A percentile compares a stretch with the other conserved stretches of the same genome.
Conservation (phyloP, 1,140 invertebrate genomes). For the Psilanteris sp. region DNA sequence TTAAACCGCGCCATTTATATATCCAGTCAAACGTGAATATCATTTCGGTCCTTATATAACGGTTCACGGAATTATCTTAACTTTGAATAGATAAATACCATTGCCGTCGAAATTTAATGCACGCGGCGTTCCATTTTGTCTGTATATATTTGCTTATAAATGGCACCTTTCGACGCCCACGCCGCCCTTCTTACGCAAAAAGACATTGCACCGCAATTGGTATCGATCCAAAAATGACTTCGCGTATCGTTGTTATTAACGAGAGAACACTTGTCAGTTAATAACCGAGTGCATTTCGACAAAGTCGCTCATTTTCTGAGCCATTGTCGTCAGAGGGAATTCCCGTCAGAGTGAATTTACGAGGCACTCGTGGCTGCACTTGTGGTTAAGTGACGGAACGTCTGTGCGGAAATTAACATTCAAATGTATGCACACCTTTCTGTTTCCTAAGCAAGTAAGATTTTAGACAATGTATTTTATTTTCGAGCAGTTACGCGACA, state of each 20-base stretch:
- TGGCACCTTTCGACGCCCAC: too few species aligned
- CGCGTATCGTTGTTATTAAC: constrained; percentile 5
- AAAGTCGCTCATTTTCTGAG: constrained; percentile 52
- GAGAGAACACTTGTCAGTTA: constrained; percentile 24
- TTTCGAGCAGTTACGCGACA: constrained; percentile 36
- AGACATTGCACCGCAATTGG: too few species aligned
- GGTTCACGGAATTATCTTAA: too few species aligned
- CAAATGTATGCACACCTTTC: constrained; percentile 63
- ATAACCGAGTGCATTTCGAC: constrained; percentile 35
- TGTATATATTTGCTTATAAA: too few species aligned
- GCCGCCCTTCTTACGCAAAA: too few species aligned
- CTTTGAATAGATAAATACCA: too few species aligned
- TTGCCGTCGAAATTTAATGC: too few species aligned
- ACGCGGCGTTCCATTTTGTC: too few species aligned
- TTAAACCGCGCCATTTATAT: background rate
- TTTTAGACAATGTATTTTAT: constrained; percentile 50
- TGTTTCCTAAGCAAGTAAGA: constrained; percentile 53
- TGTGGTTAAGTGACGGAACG: constrained; percentile 62
- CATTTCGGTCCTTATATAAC: too few species aligned
- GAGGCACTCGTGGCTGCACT: constrained; percentile 59
- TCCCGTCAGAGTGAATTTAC: constrained; percentile 54
- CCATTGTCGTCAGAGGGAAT: constrained; percentile 46
- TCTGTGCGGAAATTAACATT: constrained; percentile 61
- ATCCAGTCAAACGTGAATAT: too few species aligned
- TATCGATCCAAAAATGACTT: too few species aligned